A percentile compares a stretch with the other conserved stretches of the same genome.
These are phyloP conservation scores for Hylaeus anthracinus DNA, from an alignment of 1,140 invertebrate species.

Conservation along the genomic window DNA sequence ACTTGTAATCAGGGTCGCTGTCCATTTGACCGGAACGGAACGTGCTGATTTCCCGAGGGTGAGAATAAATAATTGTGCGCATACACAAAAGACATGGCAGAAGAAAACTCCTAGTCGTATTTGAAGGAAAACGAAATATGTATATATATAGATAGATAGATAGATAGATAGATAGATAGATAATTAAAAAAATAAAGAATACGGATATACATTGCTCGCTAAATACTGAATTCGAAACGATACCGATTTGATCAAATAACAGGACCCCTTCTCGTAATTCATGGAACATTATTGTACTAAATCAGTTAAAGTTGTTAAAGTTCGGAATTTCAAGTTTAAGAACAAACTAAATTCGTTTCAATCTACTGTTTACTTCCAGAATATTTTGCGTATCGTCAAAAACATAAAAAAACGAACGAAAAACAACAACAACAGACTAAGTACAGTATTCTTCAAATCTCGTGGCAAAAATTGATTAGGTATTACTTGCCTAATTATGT, in stretches of 20 bases:
- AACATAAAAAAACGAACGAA: too few species aligned
- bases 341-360: conserved; percentile 21
- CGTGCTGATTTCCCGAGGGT: conserved; percentile 45
- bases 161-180: background rate
- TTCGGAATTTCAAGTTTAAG: conserved; percentile 37
- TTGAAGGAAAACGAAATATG: conserved; percentile 16
- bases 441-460: background rate
- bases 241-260: conserved; percentile 44
- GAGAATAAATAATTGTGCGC: conserved; percentile 55
- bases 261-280: conserved; percentile 35
- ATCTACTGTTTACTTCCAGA: conserved; percentile 12
- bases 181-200: background rate
- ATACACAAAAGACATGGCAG: conserved; percentile 42
- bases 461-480: background rate
- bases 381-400: background rate
- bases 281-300: conserved; percentile 17
- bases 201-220: background rate
- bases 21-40: conserved; percentile 43
- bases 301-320: conserved; percentile 20
- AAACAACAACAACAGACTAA: background rate
- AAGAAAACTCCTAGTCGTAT: conserved; percentile 44
- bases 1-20: conserved; percentile 57
- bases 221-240: conserved; percentile 3
- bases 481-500: conserved; percentile 7
- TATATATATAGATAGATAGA: background rate